Percentiles rank a stretch among this genome's conserved stretches.
These are phyloP conservation scores for Sebastiscus albofasciatus DNA, from an alignment of 2,797 vertebrate genomes.

Conservation along the genomic window DNA sequence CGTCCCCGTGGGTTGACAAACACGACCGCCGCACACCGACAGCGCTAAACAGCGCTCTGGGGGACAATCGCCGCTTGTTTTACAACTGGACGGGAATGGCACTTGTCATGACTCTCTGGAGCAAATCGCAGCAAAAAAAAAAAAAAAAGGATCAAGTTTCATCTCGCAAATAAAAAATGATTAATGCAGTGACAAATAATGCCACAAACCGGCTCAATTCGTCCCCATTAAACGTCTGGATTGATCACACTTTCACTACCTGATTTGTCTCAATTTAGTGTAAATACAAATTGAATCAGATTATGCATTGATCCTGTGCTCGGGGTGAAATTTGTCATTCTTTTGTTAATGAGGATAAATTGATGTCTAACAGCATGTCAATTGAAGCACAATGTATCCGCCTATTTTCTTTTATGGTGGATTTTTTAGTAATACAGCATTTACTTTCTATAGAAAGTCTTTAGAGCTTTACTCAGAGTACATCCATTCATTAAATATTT, in stretches of 20 bases:
- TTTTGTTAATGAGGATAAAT: slow-evolving; percentile 57
- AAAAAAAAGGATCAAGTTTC: slow-evolving; percentile 41
- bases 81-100: slow-evolving; percentile 29
- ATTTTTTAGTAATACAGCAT: neutral
- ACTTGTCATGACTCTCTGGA: slow-evolving; percentile 32
- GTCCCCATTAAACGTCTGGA: slow-evolving; percentile 33
- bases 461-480: neutral
- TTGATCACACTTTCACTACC: slow-evolving; percentile 51
- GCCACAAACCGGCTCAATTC: slow-evolving; percentile 29
- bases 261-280: slow-evolving; percentile 75
- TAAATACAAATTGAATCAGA: slow-evolving; percentile 65
- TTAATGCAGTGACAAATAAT: slow-evolving; percentile 44
- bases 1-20: slow-evolving; percentile 37
- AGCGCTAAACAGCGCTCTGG: slow-evolving; percentile 40
- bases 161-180: slow-evolving; percentile 61
- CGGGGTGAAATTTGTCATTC: slow-evolving; percentile 41
- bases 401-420: neutral
- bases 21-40: neutral
- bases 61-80: slow-evolving; percentile 30
- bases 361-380: neutral
- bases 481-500: neutral
- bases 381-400: neutral
- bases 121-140: slow-evolving; percentile 42
- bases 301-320: slow-evolving; percentile 66
- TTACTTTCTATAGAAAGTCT: neutral